phyloP scores from a whole-genome alignment of 2,113 vertebrate species.

The Buteo buteo region DNA sequence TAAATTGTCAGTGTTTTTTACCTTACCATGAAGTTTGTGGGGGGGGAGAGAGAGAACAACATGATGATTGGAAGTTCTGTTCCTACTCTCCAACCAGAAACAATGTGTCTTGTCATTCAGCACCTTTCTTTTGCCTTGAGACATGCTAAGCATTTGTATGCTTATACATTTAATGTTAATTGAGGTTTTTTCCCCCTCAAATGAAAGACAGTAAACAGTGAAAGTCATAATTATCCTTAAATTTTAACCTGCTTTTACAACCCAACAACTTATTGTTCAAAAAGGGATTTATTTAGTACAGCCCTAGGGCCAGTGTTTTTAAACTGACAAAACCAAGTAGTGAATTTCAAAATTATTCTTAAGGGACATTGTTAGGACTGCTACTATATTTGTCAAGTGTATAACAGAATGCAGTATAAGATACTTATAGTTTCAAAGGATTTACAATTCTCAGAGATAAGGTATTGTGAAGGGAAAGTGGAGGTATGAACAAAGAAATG shows the following conservation, averaged over 20 bases:
- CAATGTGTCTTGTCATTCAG: background rate
- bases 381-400: background rate
- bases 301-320: background rate
- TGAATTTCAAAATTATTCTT: background rate
- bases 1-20: background rate
- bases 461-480: background rate
- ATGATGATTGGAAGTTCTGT: accelerated
- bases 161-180: background rate
- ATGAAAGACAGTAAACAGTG: background rate
- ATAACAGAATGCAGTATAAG: background rate
- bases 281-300: background rate
- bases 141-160: background rate
- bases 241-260: background rate
- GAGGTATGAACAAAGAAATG: background rate
- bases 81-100: background rate
- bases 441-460: background rate
- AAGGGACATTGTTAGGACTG: background rate
- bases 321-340: background rate
- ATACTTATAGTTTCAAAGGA: background rate
- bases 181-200: background rate
- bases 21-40: background rate
- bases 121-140: background rate
- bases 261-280: background rate
- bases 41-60: background rate
- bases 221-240: background rate